Base-by-base conservation (phyloP, 2,113 vertebrate species). In the Anas platyrhynchos region DNA sequence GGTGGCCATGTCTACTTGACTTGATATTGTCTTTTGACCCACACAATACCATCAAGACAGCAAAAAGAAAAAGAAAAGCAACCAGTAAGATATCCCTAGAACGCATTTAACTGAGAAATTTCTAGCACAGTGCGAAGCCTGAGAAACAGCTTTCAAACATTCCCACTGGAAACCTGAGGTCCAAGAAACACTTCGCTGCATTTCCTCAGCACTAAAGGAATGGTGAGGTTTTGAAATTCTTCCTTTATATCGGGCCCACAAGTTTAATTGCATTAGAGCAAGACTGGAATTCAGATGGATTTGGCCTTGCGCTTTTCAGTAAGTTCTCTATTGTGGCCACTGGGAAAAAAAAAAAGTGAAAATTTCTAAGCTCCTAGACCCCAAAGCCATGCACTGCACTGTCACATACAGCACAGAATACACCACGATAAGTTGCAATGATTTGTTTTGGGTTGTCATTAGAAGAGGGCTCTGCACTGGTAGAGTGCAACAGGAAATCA, bases 401-500 rank as follows among this genome's bases (percentile, higher is more conserved):
- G 55, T 73, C 85, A 80, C 72, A n/a, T 32, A 52, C 13, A 75
- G 52, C 38, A 78, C 54, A 61, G 79, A 79, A 82, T 25, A 68
- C 25, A 66, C 23, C 4, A 3, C 16, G 46, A 46, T 63, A 83
- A 77, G 7, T 75, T 71, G 63, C 56, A 86, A 13, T 78, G 36
- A 92, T 87, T 95, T 65, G 86, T 54, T 92, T 84, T 65, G 69
- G 56, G 88, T 68, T 84, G 18, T 38, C 13, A 65, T 68, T 84
- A 18, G 43, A 9, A 69, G 76, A 59, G 41, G 32, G 17, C 38
- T 92, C 25, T 82, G 29, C 73, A 56, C 6, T 61, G 56, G 56
- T 91, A 44, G 46, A 84, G 29, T 72, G 75, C 61, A 88, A 88
- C 69, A 91, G 69, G 94, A 92, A 95, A 93, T 81, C 72, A 65